These are phyloP conservation scores for Bubalus kerabau DNA, from an alignment of 2,113 vertebrate genomes.

Conservation along the genomic window DNA sequence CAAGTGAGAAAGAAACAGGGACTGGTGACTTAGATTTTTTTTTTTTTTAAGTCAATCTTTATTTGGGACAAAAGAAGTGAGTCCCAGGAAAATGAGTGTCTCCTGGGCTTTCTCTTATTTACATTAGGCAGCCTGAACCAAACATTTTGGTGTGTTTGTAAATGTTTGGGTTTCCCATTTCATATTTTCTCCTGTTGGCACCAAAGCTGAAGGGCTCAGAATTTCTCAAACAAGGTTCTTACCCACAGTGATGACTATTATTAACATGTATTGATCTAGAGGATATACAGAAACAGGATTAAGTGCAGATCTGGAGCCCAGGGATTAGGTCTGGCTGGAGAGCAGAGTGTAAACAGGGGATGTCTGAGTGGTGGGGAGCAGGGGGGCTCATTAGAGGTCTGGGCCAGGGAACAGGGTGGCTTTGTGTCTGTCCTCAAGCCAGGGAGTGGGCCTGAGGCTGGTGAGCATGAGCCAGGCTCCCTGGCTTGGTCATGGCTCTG, in stretches of 20 bases:
- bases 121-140: not conserved
- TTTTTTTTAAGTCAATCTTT: not conserved
- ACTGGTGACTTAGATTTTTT: not conserved
- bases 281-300: slow-evolving; percentile 13
- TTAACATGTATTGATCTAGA: slow-evolving; percentile 24
- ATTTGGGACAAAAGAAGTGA: slow-evolving; percentile 9
- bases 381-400: not conserved
- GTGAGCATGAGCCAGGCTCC: not conserved
- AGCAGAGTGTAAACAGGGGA: slow-evolving; percentile 23
- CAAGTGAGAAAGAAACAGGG: not conserved
- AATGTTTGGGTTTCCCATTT: slow-evolving; percentile 51
- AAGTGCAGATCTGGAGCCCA: not conserved
- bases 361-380: not conserved
- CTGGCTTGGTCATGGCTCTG: not conserved
- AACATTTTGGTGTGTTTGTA: slow-evolving; percentile 48
- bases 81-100: slow-evolving; percentile 16
- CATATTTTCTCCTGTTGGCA: slow-evolving; percentile 52
- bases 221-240: not conserved
- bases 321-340: not conserved
- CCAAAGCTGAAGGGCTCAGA: slow-evolving; percentile 24
- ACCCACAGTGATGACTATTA: not conserved
- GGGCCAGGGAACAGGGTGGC: not conserved
- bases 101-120: slow-evolving; percentile 26
- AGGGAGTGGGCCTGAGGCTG: not conserved
- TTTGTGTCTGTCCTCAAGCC: not conserved